Evolutionary conservation across 2,797 vertebrate species (phyloP).

Genomic region (Argyrosomus regius): DNA sequence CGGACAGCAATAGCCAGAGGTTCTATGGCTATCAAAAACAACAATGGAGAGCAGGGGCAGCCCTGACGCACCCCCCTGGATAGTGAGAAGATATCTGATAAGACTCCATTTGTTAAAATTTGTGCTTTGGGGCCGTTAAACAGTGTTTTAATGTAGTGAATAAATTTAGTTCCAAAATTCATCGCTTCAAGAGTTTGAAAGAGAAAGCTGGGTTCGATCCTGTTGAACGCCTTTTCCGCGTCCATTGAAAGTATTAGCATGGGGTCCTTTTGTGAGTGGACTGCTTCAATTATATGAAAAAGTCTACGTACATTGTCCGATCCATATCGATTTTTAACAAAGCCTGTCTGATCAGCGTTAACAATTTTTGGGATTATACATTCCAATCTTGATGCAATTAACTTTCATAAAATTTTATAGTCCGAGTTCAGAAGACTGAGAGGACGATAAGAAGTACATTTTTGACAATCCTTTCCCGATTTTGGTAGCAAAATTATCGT

Average conservation of each 20-base stretch:
- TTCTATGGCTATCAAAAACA: no score
- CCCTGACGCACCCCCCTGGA: no score
- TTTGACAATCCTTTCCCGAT: neutral
- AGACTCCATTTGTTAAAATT: neutral
- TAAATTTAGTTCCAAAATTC: neutral
- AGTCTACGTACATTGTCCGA: neutral
- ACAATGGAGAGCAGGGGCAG: no score
- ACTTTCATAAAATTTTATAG: neutral
- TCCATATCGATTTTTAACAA: neutral
- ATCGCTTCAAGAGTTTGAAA: neutral
- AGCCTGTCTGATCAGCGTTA: neutral
- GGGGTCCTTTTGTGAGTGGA: neutral
- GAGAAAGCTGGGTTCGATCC: neutral
- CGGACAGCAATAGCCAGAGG: no score
- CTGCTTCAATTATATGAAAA: neutral
- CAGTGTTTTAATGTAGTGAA: neutral
- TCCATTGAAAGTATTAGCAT: neutral
- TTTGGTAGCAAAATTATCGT: neutral
- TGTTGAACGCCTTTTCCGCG: neutral
- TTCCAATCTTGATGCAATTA: neutral
- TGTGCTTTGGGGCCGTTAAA: neutral
- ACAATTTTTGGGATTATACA: no score
- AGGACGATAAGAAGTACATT: neutral
- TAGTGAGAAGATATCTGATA: neutral
- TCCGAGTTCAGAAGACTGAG: no score